Evolutionary conservation across 2,113 vertebrate species (phyloP), one percentile per base, ranked within the genome.

Genomic region (Lagopus muta): DNA sequence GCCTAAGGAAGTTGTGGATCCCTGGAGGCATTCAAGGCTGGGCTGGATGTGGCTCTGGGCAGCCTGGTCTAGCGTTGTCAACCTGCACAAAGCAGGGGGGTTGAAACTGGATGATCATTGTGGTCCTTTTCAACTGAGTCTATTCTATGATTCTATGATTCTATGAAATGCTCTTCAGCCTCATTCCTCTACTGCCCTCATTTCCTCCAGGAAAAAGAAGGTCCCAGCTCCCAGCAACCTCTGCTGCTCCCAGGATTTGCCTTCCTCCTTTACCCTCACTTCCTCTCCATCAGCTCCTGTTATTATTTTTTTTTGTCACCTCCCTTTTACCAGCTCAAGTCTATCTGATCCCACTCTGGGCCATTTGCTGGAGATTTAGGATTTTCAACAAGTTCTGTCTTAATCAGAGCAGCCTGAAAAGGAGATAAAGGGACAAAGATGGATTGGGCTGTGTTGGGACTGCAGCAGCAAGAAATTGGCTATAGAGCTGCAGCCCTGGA

Each of bases 361-460:
- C 4, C 16, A 2, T 84, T 62, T 64, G 78, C 28, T 92, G 34
- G 7, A 74, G 50, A 61, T 60, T 55, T 61, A 43, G 28, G 69
- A 78, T 22, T 55, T 82, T 55, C 13, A 43, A 4, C 4, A 66
- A 61, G 58, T 43, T 72, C 54, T 87, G 14, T 40, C 13, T 48
- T 62, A 54, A 36, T 17, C 32, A 50, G 19, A 40, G 25, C 9
- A 78, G 11, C 30, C 32, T 40, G 28, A 24, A 82, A 85, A 70
- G 21, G 25, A 0, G 6, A 34, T 4, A n/a, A 38, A 69, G 13
- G n/a, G 75, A 25, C 1, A 3, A 28, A 24, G 8, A 2, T 30
- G 16, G 6, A 3, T n/a, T 87, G 54, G 20, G 28, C 22, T 82
- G 18, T 43, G 34, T 42, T 40, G 36, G 58, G 28, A 84, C 8